phyloP scores from a whole-genome alignment of 2,888 invertebrate species.

The Trichopria drosophilae region DNA sequence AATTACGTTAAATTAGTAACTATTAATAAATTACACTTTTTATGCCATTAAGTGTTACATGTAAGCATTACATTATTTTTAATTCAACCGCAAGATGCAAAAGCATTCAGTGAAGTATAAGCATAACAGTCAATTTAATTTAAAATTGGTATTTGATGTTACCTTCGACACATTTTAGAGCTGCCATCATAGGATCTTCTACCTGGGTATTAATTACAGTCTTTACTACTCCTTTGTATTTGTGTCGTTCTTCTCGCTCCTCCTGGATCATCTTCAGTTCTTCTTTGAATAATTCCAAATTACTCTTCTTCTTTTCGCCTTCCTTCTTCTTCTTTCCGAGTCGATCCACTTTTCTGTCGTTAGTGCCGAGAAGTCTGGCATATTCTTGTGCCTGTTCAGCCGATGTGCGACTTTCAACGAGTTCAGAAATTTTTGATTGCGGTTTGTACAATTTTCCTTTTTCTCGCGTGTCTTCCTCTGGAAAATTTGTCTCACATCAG shows the following conservation, averaged over 20 bases:
- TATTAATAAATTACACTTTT: not conserved
- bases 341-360: slow-evolving; percentile 69
- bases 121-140: not conserved
- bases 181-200: slow-evolving; percentile 55
- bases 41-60: not conserved
- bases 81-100: too few species aligned
- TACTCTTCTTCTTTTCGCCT: slow-evolving; percentile 90
- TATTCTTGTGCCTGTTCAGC: slow-evolving; percentile 73
- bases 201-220: slow-evolving; percentile 52
- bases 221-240: slow-evolving; percentile 77
- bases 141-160: slow-evolving; percentile 17
- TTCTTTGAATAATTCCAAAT: slow-evolving; percentile 97
- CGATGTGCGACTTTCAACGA: slow-evolving; percentile 61
- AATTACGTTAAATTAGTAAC: too few species aligned
- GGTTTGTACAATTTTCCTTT: slow-evolving; percentile 93
- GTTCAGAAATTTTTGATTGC: slow-evolving; percentile 72
- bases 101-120: too few species aligned
- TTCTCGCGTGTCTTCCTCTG: slow-evolving; percentile 86
- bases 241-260: slow-evolving; percentile 93
- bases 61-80: too few species aligned
- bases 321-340: slow-evolving; percentile 70
- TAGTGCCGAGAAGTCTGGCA: slow-evolving; percentile 65
- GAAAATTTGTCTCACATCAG: too few species aligned
- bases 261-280: slow-evolving; percentile 98
- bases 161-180: slow-evolving; percentile 56